Conservation (phyloP, 23 tunicate genomes). For the Ciona savignyi region DNA sequence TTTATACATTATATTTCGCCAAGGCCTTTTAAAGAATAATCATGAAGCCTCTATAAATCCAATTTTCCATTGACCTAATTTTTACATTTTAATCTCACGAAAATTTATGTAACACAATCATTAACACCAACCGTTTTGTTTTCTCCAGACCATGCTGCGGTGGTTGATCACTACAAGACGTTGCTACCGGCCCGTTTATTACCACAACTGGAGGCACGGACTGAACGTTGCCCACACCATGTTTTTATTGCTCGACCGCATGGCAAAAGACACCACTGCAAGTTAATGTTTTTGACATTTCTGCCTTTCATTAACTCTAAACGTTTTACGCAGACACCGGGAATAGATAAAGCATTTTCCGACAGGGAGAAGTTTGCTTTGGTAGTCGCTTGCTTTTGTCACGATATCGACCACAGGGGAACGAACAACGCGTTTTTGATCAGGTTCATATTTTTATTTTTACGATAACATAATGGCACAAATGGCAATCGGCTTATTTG, state of each 20-base stretch:
- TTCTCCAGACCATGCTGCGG: conserved; percentile 76
- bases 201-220: conserved; percentile 97
- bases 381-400: conserved; percentile 92
- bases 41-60: no score
- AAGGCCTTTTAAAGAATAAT: no score
- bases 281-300: conserved; percentile 1
- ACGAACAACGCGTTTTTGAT: conserved; percentile 91
- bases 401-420: conserved; percentile 95
- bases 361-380: conserved; percentile 72
- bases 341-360: conserved; percentile 41
- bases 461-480: no score
- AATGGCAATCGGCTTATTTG: no score
- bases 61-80: no score
- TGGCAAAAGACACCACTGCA: conserved; percentile 62
- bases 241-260: conserved; percentile 64
- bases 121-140: no score
- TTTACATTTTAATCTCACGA: no score
- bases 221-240: conserved; percentile 96
- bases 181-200: conserved; percentile 77
- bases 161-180: conserved; percentile 72
- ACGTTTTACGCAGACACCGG: conserved; percentile 75
- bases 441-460: conserved; percentile 23
- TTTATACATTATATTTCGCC: no score
- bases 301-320: neutral
- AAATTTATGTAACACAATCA: no score